Evolutionary conservation across 2,888 invertebrate genomes (phyloP), one percentile per base, ranked within the genome.

Genomic region (Hyposoter didymator): DNA sequence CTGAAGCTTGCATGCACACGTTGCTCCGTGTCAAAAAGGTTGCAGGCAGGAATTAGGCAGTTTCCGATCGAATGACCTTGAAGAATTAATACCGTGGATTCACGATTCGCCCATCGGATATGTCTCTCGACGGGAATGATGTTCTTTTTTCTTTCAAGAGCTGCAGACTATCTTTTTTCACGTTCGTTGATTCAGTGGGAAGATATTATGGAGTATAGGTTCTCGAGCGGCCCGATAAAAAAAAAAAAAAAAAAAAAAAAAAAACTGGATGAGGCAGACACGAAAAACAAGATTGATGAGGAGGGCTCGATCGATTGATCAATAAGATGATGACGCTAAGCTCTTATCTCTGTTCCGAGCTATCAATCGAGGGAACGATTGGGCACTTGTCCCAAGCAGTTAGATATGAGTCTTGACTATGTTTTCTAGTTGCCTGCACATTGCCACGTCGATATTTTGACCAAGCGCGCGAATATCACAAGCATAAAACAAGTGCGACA

Each of bases 21-120:
- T 4, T 8, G 49, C 17, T n/a, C 8, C 17, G 14, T 35, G 32
- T 49, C 49, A 35, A 45, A 32, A 17, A 14, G 22, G 19, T 76
- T 14, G n/a, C 69, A 45, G 32, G 19, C 19, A 17, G 43, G 39
- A 49, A 62, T 12, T 7, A 52, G 80, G 49, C 62, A 12, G 47
- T 70, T 62, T 39, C 66, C 72, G 81, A 84, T 83, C 78, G 83
- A 87, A 86, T 84, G 75, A 75, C 66, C 74, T 84, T 73, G 59
- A 52, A 47, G 69, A 32, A 43, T 69, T 0, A 35, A 75, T 69
- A 28, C 81, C 73, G 67, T 22, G 52, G 17, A 79, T 55, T 64
- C 35, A 70, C 35, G 55, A 45, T 62, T 72, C 79, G 66, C 39
- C 22, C 66, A 45, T 43, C 22, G 66, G 59, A 80, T 76, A 73